Conservation (phyloP, 2,797 vertebrate genomes). For the Galaxias olidus region DNA sequence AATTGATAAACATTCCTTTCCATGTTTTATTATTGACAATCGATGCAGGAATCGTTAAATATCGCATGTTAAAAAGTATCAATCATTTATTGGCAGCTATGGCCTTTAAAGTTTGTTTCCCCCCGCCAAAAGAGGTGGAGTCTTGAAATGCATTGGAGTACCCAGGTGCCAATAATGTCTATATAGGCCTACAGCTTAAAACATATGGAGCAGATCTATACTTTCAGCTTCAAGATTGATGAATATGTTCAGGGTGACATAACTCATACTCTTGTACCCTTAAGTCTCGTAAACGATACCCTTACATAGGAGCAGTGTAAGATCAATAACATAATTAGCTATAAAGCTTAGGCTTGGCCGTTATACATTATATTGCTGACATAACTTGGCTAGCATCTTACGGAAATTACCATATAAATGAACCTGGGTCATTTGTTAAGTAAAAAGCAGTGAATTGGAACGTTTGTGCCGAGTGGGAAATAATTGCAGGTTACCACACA, state of each 20-base stretch:
- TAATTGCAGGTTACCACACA: slow-evolving; percentile 41
- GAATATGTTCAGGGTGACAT: slow-evolving; percentile 57
- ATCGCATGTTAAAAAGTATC: no score
- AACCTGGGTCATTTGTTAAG: slow-evolving; percentile 63
- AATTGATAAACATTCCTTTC: no score
- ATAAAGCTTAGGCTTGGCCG: slow-evolving; percentile 67
- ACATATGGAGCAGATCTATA: background rate
- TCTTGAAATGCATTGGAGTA: no score
- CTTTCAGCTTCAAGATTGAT: slow-evolving; percentile 30
- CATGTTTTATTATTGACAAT: no score
- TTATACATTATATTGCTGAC: slow-evolving; percentile 68
- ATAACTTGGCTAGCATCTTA: slow-evolving; percentile 58
- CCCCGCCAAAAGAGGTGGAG: no score
- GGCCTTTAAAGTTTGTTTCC: no score
- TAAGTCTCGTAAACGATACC: slow-evolving; percentile 56
- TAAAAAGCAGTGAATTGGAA: slow-evolving; percentile 42
- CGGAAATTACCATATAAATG: slow-evolving; percentile 68
- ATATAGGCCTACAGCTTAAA: no score
- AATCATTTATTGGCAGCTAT: no score
- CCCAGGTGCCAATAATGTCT: no score
- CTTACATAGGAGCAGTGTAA: slow-evolving; percentile 48
- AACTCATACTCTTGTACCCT: slow-evolving; percentile 49
- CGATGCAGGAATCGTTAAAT: no score
- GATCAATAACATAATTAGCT: slow-evolving; percentile 75
- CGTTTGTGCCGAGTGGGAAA: slow-evolving; percentile 21